phyloP scores from a whole-genome alignment of 1,140 invertebrate species.

The Battus philenor region DNA sequence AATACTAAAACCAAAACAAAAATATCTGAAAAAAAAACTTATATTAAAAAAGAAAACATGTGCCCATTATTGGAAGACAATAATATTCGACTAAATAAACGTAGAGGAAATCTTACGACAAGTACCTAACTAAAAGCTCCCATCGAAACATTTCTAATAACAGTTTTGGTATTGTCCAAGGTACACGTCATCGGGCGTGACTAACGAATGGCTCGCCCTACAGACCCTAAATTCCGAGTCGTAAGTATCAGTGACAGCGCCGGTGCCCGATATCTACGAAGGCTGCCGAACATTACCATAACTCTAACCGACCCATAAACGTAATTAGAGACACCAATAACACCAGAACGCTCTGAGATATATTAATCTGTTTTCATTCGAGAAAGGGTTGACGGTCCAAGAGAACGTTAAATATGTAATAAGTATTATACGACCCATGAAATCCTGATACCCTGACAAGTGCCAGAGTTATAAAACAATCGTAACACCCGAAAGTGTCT shows the following conservation, averaged over 20 bases:
- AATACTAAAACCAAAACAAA: conserved; percentile 11
- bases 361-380: conserved; percentile 64
- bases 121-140: conserved; percentile 20
- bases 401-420: conserved; percentile 27
- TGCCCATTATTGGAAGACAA: conserved; percentile 1
- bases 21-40: too few species aligned
- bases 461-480: conserved; percentile 33
- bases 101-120: background rate
- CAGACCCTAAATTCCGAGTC: conserved; percentile 74
- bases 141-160: conserved; percentile 62
- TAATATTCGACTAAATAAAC: too few species aligned
- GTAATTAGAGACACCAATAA: conserved; percentile 70
- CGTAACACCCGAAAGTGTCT: conserved; percentile 25
- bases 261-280: conserved; percentile 49
- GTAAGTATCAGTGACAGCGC: conserved; percentile 68
- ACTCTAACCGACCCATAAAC: conserved; percentile 59
- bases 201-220: conserved; percentile 75
- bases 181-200: conserved; percentile 74
- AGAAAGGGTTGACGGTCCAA: conserved; percentile 50
- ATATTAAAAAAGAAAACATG: too few species aligned
- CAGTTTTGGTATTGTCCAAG: conserved; percentile 75
- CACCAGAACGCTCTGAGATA: conserved; percentile 52
- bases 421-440: conserved; percentile 28
- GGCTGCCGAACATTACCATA: conserved; percentile 68
- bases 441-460: conserved; percentile 34